Evolutionary conservation across 2,113 vertebrate genomes (phyloP), one percentile per base, ranked within the genome.

Genomic region (Amia ocellicauda): DNA sequence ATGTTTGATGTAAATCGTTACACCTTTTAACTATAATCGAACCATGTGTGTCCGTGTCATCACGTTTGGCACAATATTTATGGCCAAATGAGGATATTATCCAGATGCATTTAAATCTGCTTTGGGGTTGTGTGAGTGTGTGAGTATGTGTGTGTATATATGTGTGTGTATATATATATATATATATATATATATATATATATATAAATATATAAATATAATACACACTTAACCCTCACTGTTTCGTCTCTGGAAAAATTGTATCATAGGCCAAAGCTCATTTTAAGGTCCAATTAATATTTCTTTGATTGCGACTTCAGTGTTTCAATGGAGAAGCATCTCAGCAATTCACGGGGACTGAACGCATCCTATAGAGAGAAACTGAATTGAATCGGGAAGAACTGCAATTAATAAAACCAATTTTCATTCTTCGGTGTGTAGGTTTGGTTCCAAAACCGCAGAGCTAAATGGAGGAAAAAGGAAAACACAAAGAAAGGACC

Each of bases 361-460:
- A 52, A 41, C 19, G 20, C 63, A 29, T 23, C 27, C 51, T 66
- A 16, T 55, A 54, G 58, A 60, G 43, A 42, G n/a, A 55, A 23
- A 16, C 20, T 14, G n/a, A 54, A 57, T 54, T 53, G 41, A 45
- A 14, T 51, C 41, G 58, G 54, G 52, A 22, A 60, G 55, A 58
- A 68, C 50, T 59, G 60, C 64, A 55, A 52, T 70, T 66, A 63
- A 66, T 66, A 22, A 71, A 56, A 57, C 40, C 71, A 76, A 78
- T 83, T 83, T 69, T 85, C 68, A 66, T 85, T 84, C 45, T 72
- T 80, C 84, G 79, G 69, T 90, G 72, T 86, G 74, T 84, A 99
- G 96, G 96, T 98, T 22, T 99, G 96, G 96, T 98, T 98, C 86
- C 96, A 98, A 87, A 98, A 98, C 71, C 96, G 96, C 69, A 90